A percentile compares a stretch with the other conserved stretches of the same genome.
Evolutionary conservation across 2,888 invertebrate genomes (phyloP).

Genomic region (Tromatobia lineatoria): DNA sequence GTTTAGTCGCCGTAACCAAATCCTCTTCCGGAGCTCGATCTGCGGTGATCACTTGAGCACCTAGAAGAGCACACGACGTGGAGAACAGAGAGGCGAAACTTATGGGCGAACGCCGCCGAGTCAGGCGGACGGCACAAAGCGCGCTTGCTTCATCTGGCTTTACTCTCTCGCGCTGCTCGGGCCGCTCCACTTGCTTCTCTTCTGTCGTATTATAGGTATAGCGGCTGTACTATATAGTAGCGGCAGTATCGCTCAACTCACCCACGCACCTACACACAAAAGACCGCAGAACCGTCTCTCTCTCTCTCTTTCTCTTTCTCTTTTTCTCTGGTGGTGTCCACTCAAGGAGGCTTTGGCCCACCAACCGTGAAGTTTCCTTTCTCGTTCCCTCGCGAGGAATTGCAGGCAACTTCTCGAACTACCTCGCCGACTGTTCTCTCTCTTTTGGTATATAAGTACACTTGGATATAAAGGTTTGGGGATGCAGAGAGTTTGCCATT

Average conservation of each 20-base stretch:
- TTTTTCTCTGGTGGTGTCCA: too few relatives aligned
- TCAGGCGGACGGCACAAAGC: conserved; percentile 62
- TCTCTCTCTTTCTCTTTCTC: too few relatives aligned
- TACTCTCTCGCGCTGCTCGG: neutral
- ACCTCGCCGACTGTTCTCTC: neutral
- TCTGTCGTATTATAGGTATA: too few relatives aligned
- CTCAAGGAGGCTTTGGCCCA: neutral
- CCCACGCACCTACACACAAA: conserved; percentile 48
- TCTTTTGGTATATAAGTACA: neutral
- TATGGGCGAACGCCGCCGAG: conserved; percentile 31
- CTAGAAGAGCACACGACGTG: neutral
- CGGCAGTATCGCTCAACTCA: conserved; percentile 31
- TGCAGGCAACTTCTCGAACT: neutral
- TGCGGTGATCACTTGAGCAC: neutral
- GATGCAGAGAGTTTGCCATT: too few relatives aligned
- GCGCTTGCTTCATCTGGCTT: conserved; percentile 52
- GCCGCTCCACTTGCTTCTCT: neutral
- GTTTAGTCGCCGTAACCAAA: neutral
- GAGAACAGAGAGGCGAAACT: neutral
- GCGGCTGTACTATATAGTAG: too few relatives aligned
- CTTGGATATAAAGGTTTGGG: neutral
- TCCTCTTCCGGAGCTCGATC: neutral
- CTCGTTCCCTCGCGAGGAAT: neutral
- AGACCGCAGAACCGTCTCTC: conserved; percentile 19
- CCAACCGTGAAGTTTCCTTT: conserved; percentile 38